Conservation (phyloP, 2,888 invertebrate genomes). For the Cryptops parisi region DNA sequence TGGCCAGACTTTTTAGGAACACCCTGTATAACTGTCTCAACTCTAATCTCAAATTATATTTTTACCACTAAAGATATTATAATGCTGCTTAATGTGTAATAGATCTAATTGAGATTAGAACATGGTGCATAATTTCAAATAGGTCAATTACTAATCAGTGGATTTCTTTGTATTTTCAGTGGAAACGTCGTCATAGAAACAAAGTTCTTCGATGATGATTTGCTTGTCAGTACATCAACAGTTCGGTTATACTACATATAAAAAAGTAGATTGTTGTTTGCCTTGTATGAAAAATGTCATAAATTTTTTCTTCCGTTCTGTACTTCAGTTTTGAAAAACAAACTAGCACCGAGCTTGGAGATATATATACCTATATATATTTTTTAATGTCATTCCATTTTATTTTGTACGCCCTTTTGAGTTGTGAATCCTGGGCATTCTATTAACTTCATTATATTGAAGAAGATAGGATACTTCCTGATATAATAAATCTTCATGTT, state of each 20-base stretch:
- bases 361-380: not conserved
- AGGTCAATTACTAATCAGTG: constrained; percentile 11
- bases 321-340: not conserved
- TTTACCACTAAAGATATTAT: not conserved
- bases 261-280: too few species aligned
- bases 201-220: constrained; percentile 87
- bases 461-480: too few species aligned
- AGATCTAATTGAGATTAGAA: too few species aligned
- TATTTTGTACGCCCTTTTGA: not conserved
- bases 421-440: not conserved
- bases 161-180: constrained; percentile 42
- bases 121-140: too few species aligned
- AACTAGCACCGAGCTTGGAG: not conserved
- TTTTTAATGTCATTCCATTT: not conserved
- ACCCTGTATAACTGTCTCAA: too few species aligned
- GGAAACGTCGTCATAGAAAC: constrained; percentile 95
- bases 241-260: constrained; percentile 90
- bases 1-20: too few species aligned
- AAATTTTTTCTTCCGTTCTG: not conserved
- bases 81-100: too few species aligned
- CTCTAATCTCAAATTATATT: not conserved
- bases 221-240: constrained; percentile 84
- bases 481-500: too few species aligned
- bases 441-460: too few species aligned
- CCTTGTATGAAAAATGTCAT: not conserved